A percentile compares a stretch with the other conserved stretches of the same genome.
Evolutionary conservation across 1,140 invertebrate species (phyloP).

Genomic region (Ganaspis sp.): DNA sequence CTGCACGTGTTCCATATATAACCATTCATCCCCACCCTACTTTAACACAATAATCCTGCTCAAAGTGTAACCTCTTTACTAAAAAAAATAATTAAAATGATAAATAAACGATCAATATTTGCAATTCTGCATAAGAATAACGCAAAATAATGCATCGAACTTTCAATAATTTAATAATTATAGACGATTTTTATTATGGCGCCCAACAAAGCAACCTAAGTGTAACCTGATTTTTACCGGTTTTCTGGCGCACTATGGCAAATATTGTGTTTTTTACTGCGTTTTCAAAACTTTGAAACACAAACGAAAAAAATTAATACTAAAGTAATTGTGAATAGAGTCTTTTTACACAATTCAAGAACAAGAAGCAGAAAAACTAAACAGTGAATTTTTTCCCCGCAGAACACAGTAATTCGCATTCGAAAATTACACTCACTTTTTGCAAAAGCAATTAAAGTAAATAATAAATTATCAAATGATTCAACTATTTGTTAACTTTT

Average conservation of each 20-base stretch:
- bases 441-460: not conserved
- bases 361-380: not conserved
- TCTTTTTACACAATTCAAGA: not conserved
- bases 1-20: constrained; percentile 22
- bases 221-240: not conserved
- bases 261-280: not conserved
- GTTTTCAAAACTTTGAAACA: not conserved
- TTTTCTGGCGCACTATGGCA: not conserved
- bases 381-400: not conserved
- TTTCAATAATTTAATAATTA: not conserved
- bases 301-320: not conserved
- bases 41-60: not conserved
- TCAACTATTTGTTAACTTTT: not conserved
- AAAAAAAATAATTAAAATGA: not conserved
- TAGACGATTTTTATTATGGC: constrained; percentile 55
- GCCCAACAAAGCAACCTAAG: constrained; percentile 43
- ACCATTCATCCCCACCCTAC: constrained; percentile 31
- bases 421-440: not conserved
- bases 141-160: not conserved
- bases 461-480: not conserved
- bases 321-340: not conserved
- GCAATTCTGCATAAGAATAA: not conserved
- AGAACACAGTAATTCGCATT: not conserved
- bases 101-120: not conserved
- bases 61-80: not conserved